Conservation (phyloP, 2,797 vertebrate species). For the Pempheris klunzingeri region DNA sequence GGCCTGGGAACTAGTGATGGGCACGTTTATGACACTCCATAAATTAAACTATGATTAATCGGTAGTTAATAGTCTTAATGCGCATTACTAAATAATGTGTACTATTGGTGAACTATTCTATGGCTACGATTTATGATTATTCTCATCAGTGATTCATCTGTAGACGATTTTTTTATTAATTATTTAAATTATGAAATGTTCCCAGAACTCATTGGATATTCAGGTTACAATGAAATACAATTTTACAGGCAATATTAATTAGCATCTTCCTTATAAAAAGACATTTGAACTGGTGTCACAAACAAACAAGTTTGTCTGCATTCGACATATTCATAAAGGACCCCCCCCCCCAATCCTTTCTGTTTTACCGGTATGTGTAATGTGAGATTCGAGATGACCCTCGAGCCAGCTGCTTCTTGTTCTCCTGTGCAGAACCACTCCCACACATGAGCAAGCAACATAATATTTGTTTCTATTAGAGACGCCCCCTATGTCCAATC, state of each 20-base stretch:
- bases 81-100: background rate
- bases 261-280: background rate
- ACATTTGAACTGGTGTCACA: background rate
- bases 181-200: background rate
- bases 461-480: conserved; percentile 84
- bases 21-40: no score
- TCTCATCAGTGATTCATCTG: background rate
- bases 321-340: conserved; percentile 57
- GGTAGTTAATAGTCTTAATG: background rate
- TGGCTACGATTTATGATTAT: background rate
- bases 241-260: no score
- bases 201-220: background rate
- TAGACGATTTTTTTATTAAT: background rate
- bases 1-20: background rate
- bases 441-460: conserved; percentile 73
- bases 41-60: no score
- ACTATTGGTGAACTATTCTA: background rate
- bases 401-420: conserved; percentile 79
- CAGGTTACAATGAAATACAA: background rate
- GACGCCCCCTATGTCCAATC: conserved; percentile 73
- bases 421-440: conserved; percentile 67
- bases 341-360: conserved; percentile 40
- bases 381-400: conserved; percentile 81
- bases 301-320: conserved; percentile 52
- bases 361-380: conserved; percentile 74